Evolutionary conservation across 2,113 vertebrate species (phyloP), one percentile per base, ranked within the genome.

Genomic region (Lycaon pictus): DNA sequence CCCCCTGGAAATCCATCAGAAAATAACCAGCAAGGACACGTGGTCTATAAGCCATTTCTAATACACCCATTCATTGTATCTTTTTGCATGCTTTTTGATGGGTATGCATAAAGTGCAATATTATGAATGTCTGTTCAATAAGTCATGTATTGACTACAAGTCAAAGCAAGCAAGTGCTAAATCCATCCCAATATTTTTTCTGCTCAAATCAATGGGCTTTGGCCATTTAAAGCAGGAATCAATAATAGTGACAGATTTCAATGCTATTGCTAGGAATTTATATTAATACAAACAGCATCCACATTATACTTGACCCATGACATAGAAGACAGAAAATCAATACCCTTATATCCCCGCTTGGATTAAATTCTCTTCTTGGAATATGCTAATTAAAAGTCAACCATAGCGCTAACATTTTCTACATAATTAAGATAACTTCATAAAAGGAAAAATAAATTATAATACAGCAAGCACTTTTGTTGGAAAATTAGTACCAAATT

Each of bases 341-440:
- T 99, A 98, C 10, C 22, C 9, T 79, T 88, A 29, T 92, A 97
- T 98, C 96, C 88, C 98, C 98, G 93, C 77, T 25, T 82, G 89
- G 92, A 93, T 85, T 98, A 97, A 98, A 98, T 97, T 98, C 92
- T 97, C 53, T 98, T 97, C 85, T 98, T 98, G 88, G 82, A 98
- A 98, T 98, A 98, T 98, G 77, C 80, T 98, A 98, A 99, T 97
- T 95, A 97, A 96, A 98, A 94, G 76, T 89, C 83, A 98, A 97
- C 96, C 69, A 95, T 94, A 96, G 63, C 93, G 76, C 90, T 97
- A 93, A 94, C 55, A 93, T 95, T 97, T 89, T 98, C 81, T 87
- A 88, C 92, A 95, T 90, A 96, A 97, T 97, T 97, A 97, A 98
- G 80, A 97, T 80, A 87, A 95, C 82, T 82, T 91, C 62, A 74